Conservation (phyloP, 2,888 invertebrate genomes). For the Odontothrips loti region DNA sequence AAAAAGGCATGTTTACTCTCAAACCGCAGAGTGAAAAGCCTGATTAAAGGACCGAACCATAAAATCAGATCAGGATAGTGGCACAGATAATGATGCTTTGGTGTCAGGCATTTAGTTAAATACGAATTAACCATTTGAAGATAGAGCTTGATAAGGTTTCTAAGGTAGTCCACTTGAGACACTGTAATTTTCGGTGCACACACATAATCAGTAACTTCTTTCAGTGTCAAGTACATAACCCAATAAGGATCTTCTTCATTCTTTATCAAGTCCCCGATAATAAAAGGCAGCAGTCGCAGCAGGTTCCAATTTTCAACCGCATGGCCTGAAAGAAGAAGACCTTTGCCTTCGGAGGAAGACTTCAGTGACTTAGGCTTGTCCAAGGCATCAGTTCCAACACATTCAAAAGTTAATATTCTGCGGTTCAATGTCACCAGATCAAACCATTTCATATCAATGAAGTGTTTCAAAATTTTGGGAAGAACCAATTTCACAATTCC, state of each 20-base stretch:
- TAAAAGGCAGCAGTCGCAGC: background rate
- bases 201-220: background rate
- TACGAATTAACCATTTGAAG: background rate
- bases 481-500: background rate
- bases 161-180: background rate
- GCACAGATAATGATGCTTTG: background rate
- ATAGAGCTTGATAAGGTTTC: background rate
- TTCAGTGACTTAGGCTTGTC: no score
- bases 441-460: background rate
- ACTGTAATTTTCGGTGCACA: background rate
- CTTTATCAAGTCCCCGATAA: background rate
- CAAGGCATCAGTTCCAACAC: no score
- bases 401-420: no score
- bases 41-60: background rate
- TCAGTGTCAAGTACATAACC: background rate
- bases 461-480: background rate
- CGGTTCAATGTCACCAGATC: background rate
- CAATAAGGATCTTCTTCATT: background rate
- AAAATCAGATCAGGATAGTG: background rate
- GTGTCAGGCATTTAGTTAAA: background rate
- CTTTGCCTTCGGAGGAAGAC: background rate
- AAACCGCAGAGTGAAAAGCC: background rate
- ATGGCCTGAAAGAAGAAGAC: background rate
- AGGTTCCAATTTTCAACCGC: background rate
- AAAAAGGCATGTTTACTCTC: no score